Conservation (phyloP, 2,797 vertebrate species). For the Gallinago nigripennis region DNA sequence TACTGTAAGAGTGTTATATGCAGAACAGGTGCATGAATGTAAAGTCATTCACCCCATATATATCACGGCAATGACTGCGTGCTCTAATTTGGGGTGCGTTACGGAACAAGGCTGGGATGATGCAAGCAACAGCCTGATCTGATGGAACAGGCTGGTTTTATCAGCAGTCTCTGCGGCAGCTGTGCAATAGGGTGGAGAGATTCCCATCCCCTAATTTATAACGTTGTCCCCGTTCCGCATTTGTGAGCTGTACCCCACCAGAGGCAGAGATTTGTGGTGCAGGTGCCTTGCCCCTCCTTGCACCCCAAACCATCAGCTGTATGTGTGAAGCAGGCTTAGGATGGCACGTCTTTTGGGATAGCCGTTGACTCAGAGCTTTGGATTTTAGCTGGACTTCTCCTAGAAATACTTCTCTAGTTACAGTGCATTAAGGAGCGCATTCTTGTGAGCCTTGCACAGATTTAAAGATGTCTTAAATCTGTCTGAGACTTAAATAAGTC, state of each 20-base stretch:
- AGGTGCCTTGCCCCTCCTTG: neutral
- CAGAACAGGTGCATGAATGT: neutral
- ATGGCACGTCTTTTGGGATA: neutral
- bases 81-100: neutral
- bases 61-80: rapidly evolving
- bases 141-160: neutral
- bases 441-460: neutral
- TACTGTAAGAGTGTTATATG: neutral
- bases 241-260: neutral
- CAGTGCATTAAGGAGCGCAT: neutral
- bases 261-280: too few species aligned
- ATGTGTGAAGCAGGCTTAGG: neutral
- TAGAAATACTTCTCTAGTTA: neutral
- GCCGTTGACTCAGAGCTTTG: neutral
- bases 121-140: neutral
- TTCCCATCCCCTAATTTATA: neutral
- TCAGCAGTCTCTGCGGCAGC: neutral
- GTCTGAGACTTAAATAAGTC: neutral
- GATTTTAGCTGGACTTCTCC: neutral
- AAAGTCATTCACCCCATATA: neutral
- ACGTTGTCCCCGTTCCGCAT: neutral
- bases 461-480: constrained; percentile 18
- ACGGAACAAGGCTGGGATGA: neutral
- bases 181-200: neutral
- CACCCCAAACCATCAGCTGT: neutral